Evolutionary conservation across 2,797 vertebrate species (phyloP).

Genomic region (Phrynocephalus vlangalii): DNA sequence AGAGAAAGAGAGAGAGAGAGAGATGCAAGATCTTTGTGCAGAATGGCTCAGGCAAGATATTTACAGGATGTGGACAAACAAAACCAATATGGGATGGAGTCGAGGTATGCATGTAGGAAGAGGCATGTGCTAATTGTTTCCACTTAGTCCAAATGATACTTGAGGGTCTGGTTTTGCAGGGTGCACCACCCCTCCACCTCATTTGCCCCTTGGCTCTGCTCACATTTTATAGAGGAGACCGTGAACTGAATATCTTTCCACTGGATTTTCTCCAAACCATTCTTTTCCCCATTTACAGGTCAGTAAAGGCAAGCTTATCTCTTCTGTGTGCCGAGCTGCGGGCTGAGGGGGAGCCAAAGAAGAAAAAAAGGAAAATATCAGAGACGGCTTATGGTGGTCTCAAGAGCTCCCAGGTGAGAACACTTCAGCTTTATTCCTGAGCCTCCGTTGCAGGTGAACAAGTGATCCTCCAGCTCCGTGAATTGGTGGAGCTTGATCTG

Average conservation of each 20-base stretch:
- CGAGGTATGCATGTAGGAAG: background rate
- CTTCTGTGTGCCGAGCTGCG: conserved; percentile 86
- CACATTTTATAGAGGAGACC: too few relatives aligned
- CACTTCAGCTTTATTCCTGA: background rate
- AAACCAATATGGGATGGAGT: background rate
- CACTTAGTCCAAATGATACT: background rate
- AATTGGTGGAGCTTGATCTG: background rate
- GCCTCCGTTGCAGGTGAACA: background rate
- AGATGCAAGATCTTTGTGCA: background rate
- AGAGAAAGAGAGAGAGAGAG: too few relatives aligned
- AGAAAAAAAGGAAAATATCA: conserved; percentile 87
- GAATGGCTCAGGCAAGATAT: background rate
- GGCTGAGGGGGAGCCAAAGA: conserved; percentile 81
- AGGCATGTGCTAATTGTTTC: background rate
- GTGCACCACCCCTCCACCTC: background rate
- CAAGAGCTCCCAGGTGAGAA: conserved; percentile 83
- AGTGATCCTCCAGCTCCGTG: background rate
- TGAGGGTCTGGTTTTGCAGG: background rate
- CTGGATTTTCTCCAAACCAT: conserved; percentile 32
- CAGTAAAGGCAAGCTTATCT: conserved; percentile 84
- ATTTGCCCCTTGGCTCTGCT: background rate
- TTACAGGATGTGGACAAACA: background rate
- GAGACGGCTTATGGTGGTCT: conserved; percentile 82
- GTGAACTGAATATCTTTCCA: background rate
- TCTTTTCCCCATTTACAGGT: conserved; percentile 76